phyloP scores from a whole-genome alignment of 1,140 invertebrate species.

The Lasioglossum baleicum region DNA sequence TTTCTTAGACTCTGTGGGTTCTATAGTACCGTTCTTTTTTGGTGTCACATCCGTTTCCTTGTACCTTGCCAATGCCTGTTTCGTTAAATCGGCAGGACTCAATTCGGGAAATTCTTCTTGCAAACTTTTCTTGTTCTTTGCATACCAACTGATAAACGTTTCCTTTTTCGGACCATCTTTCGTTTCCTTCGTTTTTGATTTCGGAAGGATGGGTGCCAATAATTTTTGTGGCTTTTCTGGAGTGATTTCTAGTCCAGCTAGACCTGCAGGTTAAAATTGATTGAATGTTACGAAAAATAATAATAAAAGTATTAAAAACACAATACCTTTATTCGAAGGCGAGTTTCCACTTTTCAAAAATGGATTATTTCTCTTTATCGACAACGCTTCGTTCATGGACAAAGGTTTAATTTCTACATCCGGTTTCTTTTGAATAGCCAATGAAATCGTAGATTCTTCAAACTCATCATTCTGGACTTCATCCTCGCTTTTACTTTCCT shows the following conservation, averaged over 20 bases:
- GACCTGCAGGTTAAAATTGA: conserved; percentile 54
- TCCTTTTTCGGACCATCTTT: conserved; percentile 58
- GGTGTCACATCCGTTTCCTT: conserved; percentile 70
- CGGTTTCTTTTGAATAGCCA: conserved; percentile 45
- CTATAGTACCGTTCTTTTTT: not conserved
- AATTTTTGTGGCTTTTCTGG: conserved; percentile 62
- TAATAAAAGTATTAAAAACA: not conserved
- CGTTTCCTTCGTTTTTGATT: conserved; percentile 41
- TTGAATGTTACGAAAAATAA: not conserved
- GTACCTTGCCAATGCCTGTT: conserved; percentile 80
- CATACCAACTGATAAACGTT: conserved; percentile 82
- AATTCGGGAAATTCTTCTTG: conserved; percentile 81
- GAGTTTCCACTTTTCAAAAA: conserved; percentile 70
- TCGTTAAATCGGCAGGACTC: conserved; percentile 79
- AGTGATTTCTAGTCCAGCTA: conserved; percentile 65
- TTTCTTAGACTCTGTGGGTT: conserved; percentile 63
- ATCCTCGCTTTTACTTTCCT: conserved; percentile 65
- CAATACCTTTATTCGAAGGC: conserved; percentile 53
- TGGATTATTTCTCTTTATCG: conserved; percentile 68
- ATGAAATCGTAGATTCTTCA: conserved; percentile 46
- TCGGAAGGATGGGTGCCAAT: conserved; percentile 28
- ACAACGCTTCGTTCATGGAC: conserved; percentile 61
- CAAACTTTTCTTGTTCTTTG: conserved; percentile 79
- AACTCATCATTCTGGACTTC: conserved; percentile 60
- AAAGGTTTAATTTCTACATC: conserved; percentile 73